These are phyloP conservation scores for Bradypus variegatus DNA, from an alignment of 2,797 vertebrate species.

Conservation along the genomic window DNA sequence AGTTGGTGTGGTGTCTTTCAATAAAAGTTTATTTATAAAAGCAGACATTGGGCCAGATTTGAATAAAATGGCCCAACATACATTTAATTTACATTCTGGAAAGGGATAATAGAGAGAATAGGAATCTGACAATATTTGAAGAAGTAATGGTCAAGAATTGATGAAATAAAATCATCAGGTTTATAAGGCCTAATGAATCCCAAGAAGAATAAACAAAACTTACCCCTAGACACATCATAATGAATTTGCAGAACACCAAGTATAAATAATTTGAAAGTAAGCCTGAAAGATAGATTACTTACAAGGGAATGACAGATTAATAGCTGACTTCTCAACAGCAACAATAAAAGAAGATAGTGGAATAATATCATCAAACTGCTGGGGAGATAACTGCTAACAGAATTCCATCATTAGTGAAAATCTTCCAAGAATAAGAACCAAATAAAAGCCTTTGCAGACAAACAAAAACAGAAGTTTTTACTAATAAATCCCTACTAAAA, in stretches of 20 bases:
- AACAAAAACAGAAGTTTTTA: neutral
- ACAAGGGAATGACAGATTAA: neutral
- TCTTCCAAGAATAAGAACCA: neutral
- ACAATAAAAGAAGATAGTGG: constrained; percentile 4
- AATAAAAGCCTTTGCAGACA: neutral
- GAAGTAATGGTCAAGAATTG: neutral
- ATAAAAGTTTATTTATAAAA: neutral
- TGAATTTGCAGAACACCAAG: neutral
- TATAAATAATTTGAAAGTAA: neutral
- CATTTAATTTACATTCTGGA: neutral
- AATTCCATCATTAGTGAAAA: neutral
- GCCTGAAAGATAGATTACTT: neutral
- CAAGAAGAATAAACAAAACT: neutral
- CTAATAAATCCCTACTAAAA: neutral
- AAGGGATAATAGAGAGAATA: neutral
- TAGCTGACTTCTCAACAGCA: neutral
- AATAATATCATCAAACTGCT: neutral
- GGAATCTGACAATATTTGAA: neutral
- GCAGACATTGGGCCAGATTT: neutral
- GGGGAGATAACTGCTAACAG: neutral
- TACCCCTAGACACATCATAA: neutral
- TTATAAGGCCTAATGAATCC: neutral
- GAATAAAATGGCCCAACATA: neutral
- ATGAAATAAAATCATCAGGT: neutral
- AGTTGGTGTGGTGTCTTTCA: neutral